Percentiles rank a stretch among this genome's conserved stretches.
Conservation (phyloP, 2,113 vertebrate genomes). For the Lophura nycthemera region DNA sequence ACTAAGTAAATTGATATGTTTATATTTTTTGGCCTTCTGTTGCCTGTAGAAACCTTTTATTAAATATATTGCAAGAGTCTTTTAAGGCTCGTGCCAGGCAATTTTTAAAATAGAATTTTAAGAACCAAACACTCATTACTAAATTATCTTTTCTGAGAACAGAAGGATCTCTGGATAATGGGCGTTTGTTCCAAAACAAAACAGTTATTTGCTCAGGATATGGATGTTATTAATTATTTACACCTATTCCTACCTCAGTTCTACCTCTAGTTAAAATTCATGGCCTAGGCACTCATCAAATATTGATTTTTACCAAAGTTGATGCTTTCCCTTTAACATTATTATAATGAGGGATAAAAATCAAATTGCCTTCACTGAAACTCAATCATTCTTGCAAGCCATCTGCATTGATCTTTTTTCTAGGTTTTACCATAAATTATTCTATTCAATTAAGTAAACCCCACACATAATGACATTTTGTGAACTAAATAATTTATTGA, state of each 20-base stretch:
- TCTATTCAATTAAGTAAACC: constrained; percentile 88
- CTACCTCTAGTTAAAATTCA: constrained; percentile 87
- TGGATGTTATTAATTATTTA: constrained; percentile 78
- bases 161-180: constrained; percentile 38
- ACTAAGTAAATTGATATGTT: neutral
- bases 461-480: constrained; percentile 84
- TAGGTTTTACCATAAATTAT: constrained; percentile 87
- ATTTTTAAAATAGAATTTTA: neutral
- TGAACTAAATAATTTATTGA: constrained; percentile 89
- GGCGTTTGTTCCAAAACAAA: constrained; percentile 58
- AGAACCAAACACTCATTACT: constrained; percentile 34
- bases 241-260: constrained; percentile 65
- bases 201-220: constrained; percentile 70
- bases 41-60: constrained; percentile 3
- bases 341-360: constrained; percentile 89
- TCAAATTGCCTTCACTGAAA: constrained; percentile 81
- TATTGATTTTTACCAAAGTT: constrained; percentile 89
- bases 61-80: neutral
- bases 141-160: constrained; percentile 71
- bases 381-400: constrained; percentile 79
- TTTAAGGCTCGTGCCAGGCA: constrained; percentile 15
- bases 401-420: constrained; percentile 83
- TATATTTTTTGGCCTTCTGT: constrained; percentile 1
- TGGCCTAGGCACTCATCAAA: constrained; percentile 85
- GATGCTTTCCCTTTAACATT: constrained; percentile 83